phyloP scores from a whole-genome alignment of 2,888 invertebrate genomes.

The Acronicta alni region DNA sequence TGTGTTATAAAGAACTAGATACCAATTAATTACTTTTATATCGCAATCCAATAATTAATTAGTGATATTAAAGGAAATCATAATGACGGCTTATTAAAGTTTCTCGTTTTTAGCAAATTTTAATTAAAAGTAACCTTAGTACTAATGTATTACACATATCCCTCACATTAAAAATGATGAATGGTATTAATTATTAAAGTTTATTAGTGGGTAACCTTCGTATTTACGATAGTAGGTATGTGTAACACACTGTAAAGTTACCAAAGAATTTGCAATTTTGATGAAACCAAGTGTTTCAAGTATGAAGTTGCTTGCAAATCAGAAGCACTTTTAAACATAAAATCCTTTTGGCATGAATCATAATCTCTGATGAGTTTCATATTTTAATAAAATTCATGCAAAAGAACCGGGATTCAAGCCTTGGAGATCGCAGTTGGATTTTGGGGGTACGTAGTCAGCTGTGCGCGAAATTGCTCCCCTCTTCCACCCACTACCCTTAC shows the following conservation, averaged over 20 bases:
- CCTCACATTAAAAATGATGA: slow-evolving; percentile 31
- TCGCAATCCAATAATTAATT: not conserved
- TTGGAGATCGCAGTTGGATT: slow-evolving; percentile 65
- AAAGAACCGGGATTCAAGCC: slow-evolving; percentile 48
- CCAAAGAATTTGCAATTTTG: slow-evolving; percentile 1
- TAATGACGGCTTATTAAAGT: not conserved
- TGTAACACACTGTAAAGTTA: slow-evolving; percentile 7
- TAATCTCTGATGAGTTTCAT: slow-evolving; percentile 47
- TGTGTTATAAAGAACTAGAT: too few species aligned
- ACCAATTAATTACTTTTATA: too few species aligned
- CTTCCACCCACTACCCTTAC: slow-evolving; percentile 62
- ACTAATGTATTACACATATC: slow-evolving; percentile 30
- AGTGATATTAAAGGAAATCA: slow-evolving; percentile 30
- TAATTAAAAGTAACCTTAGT: slow-evolving; percentile 32
- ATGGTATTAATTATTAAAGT: slow-evolving; percentile 18
- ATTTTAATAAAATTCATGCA: slow-evolving; percentile 59
- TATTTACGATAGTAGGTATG: slow-evolving; percentile 1
- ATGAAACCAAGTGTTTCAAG: slow-evolving; percentile 13
- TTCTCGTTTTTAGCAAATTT: slow-evolving; percentile 32
- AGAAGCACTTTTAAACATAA: slow-evolving; percentile 37
- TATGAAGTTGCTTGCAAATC: slow-evolving; percentile 18
- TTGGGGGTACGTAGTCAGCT: slow-evolving; percentile 80
- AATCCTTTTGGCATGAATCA: slow-evolving; percentile 42
- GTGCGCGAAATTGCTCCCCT: slow-evolving; percentile 80
- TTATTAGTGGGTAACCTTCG: slow-evolving; percentile 15